phyloP scores from a whole-genome alignment of 2,797 vertebrate genomes.

The Diplodus puntazzo region DNA sequence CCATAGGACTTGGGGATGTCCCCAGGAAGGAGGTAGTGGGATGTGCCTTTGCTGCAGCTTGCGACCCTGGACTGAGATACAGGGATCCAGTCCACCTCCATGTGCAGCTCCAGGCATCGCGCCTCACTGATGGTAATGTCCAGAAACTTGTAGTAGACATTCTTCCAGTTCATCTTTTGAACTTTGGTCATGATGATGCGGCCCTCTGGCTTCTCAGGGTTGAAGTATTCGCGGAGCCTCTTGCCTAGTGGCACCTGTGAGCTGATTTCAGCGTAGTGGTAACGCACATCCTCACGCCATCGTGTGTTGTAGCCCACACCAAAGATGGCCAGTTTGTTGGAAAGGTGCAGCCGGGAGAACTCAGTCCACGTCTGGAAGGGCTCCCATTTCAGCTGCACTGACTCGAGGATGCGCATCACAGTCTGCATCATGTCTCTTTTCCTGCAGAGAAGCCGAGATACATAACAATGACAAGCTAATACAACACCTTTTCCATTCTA shows the following conservation, averaged over 20 bases:
- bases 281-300: constrained; percentile 96
- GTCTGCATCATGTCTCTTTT: constrained; percentile 94
- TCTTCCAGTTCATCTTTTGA: constrained; percentile 99
- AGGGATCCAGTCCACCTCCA: constrained; percentile 97
- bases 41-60: constrained; percentile 88
- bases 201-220: constrained; percentile 96
- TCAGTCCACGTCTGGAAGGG: constrained; percentile 99
- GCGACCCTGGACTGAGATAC: constrained; percentile 91
- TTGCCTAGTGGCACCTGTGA: constrained; percentile 97
- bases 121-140: constrained; percentile 99
- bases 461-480: neutral
- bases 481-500: constrained; percentile 67
- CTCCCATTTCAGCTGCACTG: constrained; percentile 97
- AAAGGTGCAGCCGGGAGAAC: constrained; percentile 96
- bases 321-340: constrained; percentile 98
- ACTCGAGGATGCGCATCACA: constrained; percentile 95
- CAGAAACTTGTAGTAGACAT: constrained; percentile 97
- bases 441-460: constrained; percentile 74
- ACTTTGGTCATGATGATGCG: constrained; percentile 95
- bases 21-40: constrained; percentile 94
- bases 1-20: constrained; percentile 97
- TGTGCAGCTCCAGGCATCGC: constrained; percentile 95
- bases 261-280: constrained; percentile 98
- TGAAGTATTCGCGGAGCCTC: constrained; percentile 96
- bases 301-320: constrained; percentile 98